Percentiles rank a stretch among this genome's conserved stretches.
phyloP scores from a whole-genome alignment of 30 jellyfish, hydroid and myxozoan genomes.

The Aurelia sp. region DNA sequence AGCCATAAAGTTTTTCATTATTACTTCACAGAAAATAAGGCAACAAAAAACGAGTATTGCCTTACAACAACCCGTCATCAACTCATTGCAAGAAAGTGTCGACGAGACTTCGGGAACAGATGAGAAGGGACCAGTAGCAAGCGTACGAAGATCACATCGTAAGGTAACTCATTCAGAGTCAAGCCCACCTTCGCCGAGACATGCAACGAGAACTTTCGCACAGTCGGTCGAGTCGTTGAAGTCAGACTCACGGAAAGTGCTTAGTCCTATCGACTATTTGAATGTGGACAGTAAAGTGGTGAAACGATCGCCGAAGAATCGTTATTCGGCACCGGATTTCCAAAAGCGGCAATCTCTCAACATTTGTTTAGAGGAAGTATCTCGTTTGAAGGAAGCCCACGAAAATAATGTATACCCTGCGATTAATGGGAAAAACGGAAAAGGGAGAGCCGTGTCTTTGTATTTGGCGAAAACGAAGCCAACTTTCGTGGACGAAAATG shows the following conservation, averaged over 20 bases:
- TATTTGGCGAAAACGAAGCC: constrained; percentile 1
- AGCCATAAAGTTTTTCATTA: not conserved
- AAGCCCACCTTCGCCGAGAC: constrained; percentile 57
- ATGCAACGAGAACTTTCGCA: not conserved
- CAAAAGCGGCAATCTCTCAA: constrained; percentile 4
- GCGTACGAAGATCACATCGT: constrained; percentile 26
- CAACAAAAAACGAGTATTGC: constrained; percentile 38
- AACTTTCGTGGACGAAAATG: constrained; percentile 29
- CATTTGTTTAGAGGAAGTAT: constrained; percentile 48
- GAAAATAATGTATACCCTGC: constrained; percentile 52
- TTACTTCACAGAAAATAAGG: constrained; percentile 14
- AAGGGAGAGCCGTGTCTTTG: constrained; percentile 20
- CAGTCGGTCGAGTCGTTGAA: not conserved
- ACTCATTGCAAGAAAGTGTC: not conserved
- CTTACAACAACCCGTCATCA: constrained; percentile 12
- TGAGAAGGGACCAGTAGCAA: not conserved
- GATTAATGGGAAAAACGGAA: not conserved
- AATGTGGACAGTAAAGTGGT: constrained; percentile 19
- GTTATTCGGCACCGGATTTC: constrained; percentile 59
- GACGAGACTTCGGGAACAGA: not conserved
- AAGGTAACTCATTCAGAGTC: constrained; percentile 28
- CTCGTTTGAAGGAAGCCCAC: constrained; percentile 62
- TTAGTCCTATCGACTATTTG: constrained; percentile 18
- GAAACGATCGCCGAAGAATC: constrained; percentile 19
- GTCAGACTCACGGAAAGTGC: not conserved